These are phyloP conservation scores for Scolopax bukidnonensis DNA, from an alignment of 2,797 vertebrate genomes.

Conservation along the genomic window DNA sequence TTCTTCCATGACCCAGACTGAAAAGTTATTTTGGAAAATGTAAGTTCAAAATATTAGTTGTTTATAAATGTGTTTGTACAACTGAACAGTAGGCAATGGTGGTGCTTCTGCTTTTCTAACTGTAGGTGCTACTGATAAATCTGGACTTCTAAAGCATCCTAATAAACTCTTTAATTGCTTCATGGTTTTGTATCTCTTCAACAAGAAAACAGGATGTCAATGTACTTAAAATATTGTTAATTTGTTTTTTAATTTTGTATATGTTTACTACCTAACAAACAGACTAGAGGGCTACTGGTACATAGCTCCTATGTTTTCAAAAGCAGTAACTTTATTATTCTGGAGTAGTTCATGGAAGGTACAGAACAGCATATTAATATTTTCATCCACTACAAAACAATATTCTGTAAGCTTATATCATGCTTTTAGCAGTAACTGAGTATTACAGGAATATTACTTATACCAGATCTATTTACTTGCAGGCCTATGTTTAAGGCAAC, in stretches of 20 bases:
- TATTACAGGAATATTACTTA: background rate
- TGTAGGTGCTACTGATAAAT: background rate
- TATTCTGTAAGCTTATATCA: background rate
- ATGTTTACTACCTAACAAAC: background rate
- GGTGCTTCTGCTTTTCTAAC: background rate
- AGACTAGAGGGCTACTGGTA: background rate
- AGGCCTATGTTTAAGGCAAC: background rate
- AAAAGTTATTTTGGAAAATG: background rate
- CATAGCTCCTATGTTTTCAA: background rate
- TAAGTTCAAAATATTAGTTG: background rate
- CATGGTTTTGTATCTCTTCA: background rate
- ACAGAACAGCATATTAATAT: background rate
- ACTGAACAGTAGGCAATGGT: background rate
- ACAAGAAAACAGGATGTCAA: background rate
- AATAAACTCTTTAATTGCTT: background rate
- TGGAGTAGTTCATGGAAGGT: background rate
- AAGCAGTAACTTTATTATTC: background rate
- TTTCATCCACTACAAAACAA: background rate
- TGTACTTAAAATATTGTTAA: background rate
- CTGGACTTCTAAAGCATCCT: background rate
- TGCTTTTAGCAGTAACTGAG: background rate
- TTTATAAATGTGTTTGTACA: background rate
- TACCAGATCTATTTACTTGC: background rate
- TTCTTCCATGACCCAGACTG: background rate
- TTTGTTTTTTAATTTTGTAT: background rate